Percentiles rank a stretch among this genome's conserved stretches.
Evolutionary conservation across 2,888 invertebrate species (phyloP).

Genomic region (Craniophora ligustri): DNA sequence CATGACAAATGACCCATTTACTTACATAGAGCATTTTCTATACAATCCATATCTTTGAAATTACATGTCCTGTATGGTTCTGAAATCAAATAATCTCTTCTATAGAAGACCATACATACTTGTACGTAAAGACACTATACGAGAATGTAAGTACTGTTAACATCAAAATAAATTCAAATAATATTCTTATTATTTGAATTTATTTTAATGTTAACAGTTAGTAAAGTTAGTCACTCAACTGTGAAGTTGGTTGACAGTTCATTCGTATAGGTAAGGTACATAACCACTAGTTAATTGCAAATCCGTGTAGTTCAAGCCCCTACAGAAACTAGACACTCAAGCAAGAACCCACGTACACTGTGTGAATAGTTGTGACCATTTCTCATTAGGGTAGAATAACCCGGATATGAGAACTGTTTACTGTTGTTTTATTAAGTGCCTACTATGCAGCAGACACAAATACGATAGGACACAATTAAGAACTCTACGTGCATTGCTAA

Average conservation of each 20-base stretch:
- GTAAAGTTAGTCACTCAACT: not conserved
- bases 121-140: too few relatives aligned
- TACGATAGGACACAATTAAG: too few relatives aligned
- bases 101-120: too few relatives aligned
- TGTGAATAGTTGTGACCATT: slow-evolving; percentile 14
- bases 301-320: slow-evolving; percentile 23
- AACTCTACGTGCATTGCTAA: too few relatives aligned
- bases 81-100: slow-evolving; percentile 57
- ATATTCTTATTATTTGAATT: too few relatives aligned
- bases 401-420: too few relatives aligned
- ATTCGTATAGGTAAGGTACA: not conserved
- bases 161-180: too few relatives aligned
- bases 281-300: slow-evolving; percentile 29
- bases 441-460: too few relatives aligned
- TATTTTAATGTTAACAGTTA: too few relatives aligned
- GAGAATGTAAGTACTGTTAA: too few relatives aligned
- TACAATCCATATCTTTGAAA: slow-evolving; percentile 84
- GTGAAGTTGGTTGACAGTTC: slow-evolving; percentile 4
- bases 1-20: not conserved
- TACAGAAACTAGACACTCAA: slow-evolving; percentile 11
- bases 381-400: not conserved
- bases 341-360: not conserved
- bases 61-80: slow-evolving; percentile 78
- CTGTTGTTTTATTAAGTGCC: too few relatives aligned
- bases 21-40: slow-evolving; percentile 74